These are phyloP conservation scores for Pseudochirops cupreus DNA, from an alignment of 2,797 vertebrate genomes.

Conservation along the genomic window DNA sequence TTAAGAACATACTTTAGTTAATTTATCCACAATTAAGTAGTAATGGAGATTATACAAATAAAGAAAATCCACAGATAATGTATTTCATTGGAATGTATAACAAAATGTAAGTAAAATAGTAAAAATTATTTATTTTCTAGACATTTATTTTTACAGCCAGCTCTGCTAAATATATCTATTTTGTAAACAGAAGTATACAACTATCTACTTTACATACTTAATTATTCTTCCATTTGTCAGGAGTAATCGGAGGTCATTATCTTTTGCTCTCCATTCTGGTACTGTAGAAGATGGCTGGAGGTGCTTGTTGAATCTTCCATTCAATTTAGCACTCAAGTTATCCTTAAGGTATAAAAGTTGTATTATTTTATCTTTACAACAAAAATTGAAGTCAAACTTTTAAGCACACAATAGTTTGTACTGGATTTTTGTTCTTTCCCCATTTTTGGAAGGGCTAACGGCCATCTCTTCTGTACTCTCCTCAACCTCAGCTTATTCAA, in stretches of 20 bases:
- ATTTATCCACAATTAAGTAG: background rate
- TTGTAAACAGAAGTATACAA: background rate
- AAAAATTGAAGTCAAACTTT: background rate
- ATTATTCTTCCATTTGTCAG: slow-evolving; percentile 97
- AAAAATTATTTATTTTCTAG: background rate
- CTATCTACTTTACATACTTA: slow-evolving; percentile 86
- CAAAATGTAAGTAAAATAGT: background rate
- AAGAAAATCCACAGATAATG: background rate
- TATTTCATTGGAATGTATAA: background rate
- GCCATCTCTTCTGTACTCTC: background rate
- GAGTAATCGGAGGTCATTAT: slow-evolving; percentile 93
- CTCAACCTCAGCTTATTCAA: background rate
- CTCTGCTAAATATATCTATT: background rate
- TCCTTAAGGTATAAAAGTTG: slow-evolving; percentile 87
- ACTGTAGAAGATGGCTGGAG: slow-evolving; percentile 94
- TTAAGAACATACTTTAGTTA: background rate
- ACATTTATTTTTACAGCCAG: background rate
- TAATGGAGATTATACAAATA: background rate
- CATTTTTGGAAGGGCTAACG: background rate
- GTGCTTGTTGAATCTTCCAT: slow-evolving; percentile 94
- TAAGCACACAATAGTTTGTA: background rate
- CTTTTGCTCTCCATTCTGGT: slow-evolving; percentile 89
- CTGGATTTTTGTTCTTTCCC: background rate
- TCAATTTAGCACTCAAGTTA: slow-evolving; percentile 89
- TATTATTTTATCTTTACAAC: slow-evolving; percentile 41